Base-by-base conservation (phyloP, 2,888 invertebrate species). In the Dorcus parallelipipedus region DNA sequence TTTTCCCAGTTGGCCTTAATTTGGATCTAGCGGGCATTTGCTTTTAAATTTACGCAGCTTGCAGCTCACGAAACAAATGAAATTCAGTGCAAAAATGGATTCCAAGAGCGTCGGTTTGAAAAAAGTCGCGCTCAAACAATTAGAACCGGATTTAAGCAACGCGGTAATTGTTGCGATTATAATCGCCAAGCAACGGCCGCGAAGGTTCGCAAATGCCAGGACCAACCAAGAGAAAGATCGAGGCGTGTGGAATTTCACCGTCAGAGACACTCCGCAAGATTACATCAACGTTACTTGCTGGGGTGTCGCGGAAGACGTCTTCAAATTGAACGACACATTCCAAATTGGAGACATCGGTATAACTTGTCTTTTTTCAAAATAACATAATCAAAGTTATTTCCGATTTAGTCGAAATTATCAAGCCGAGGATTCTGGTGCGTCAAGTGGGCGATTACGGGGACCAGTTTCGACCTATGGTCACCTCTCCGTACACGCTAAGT, bases 251-350 rank as follows among this genome's bases (percentile, higher is more conserved):
- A 87, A 85, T 54, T 89, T 91, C 64, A 91, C 91, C 0, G 64
- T 92, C 26, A 82, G 91, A 62, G 93, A 92, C 78, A 87, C 90
- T 0, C 80, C 83, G 14, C 74, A 83, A 1, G 87, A 89, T 73
- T 86, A 87, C 4, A 87, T 90, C 49, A 91, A 92, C 73, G 86
- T 86, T 10, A 87, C 88, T 60, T 87, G 85, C 61, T 93, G 92
- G 92, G 91, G 90, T 3, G 80, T 83, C 3, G 81, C 82, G 57
- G 84, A 84, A 63, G 85, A 81, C 68, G 80, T 90, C 17, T 79
- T 82, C 42, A 83, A 83, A 55, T 82, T 87, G 64, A 83, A 85
- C 67, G 81, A 83, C 60, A 82, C 81, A 67, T 87, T 87, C 73
- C 82, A 84, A 49, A 84, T 90, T 4, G 90, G 90, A 20, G 87